Percentiles rank a stretch among this genome's conserved stretches.
phyloP scores from a whole-genome alignment of 2,113 vertebrate genomes.

The Ammodytes dubius region DNA sequence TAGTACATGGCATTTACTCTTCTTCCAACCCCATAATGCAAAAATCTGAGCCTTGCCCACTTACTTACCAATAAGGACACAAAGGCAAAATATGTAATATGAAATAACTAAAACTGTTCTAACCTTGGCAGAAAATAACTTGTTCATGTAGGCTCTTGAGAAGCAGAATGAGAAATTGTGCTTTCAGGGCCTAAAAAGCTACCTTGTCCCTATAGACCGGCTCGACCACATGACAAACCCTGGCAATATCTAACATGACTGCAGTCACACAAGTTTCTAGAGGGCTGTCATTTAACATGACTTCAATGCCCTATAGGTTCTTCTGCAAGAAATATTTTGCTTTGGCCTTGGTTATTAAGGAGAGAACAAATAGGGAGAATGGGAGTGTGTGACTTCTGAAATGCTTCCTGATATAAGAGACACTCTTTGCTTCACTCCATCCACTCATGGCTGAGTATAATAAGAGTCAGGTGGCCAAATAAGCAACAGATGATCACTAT shows the following conservation, averaged over 20 bases:
- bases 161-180: background rate
- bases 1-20: background rate
- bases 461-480: slow-evolving; percentile 62
- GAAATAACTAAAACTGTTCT: background rate
- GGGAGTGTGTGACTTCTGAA: slow-evolving; percentile 20
- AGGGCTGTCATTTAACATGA: slow-evolving; percentile 1
- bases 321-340: slow-evolving; percentile 17
- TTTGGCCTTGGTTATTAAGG: slow-evolving; percentile 8
- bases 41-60: too few species aligned
- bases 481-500: slow-evolving; percentile 67
- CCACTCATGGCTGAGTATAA: slow-evolving; percentile 43
- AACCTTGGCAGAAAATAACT: background rate
- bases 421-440: slow-evolving; percentile 6
- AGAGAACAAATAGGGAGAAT: slow-evolving; percentile 21
- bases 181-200: background rate
- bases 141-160: background rate
- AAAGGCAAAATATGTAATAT: background rate
- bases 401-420: slow-evolving; percentile 24
- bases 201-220: background rate
- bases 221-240: slow-evolving; percentile 6
- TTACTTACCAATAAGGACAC: background rate
- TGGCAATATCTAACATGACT: slow-evolving; percentile 23
- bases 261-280: slow-evolving; percentile 10
- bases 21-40: background rate
- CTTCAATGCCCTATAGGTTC: background rate